Evolutionary conservation across 1,140 invertebrate genomes (phyloP).

Genomic region (Trichomalopsis sarcophagae): DNA sequence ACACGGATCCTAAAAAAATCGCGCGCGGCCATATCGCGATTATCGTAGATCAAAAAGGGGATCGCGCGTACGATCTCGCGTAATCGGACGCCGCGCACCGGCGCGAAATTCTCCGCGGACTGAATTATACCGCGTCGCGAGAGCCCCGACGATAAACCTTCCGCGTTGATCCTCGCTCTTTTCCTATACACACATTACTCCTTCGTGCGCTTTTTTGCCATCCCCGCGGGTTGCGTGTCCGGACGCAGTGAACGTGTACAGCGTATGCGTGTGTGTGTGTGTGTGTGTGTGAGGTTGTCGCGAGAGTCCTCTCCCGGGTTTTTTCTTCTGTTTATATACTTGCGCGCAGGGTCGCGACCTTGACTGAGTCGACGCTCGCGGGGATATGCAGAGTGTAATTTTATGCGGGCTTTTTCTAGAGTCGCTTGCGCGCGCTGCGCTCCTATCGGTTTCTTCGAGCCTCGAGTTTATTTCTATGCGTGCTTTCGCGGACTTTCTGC

Average conservation of each 20-base stretch:
- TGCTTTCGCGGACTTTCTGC: neutral
- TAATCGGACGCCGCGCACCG: conserved; percentile 18
- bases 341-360: conserved; percentile 29
- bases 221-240: neutral
- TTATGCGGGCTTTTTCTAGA: neutral
- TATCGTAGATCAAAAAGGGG: conserved; percentile 37
- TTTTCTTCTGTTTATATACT: neutral
- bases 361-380: conserved; percentile 38
- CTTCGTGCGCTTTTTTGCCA: neutral
- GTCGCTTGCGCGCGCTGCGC: neutral
- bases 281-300: conserved; percentile 10
- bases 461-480: neutral
- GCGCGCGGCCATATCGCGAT: neutral
- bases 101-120: neutral
- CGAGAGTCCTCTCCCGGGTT: conserved; percentile 8
- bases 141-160: conserved; percentile 17
- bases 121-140: conserved; percentile 47
- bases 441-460: neutral
- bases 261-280: neutral
- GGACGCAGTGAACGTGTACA: neutral
- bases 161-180: neutral
- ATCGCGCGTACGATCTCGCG: conserved; percentile 37
- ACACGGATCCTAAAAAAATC: neutral
- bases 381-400: conserved; percentile 2
- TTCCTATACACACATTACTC: neutral